Conservation (phyloP, 2,888 invertebrate genomes). For the Nesidiocoris tenuis region DNA sequence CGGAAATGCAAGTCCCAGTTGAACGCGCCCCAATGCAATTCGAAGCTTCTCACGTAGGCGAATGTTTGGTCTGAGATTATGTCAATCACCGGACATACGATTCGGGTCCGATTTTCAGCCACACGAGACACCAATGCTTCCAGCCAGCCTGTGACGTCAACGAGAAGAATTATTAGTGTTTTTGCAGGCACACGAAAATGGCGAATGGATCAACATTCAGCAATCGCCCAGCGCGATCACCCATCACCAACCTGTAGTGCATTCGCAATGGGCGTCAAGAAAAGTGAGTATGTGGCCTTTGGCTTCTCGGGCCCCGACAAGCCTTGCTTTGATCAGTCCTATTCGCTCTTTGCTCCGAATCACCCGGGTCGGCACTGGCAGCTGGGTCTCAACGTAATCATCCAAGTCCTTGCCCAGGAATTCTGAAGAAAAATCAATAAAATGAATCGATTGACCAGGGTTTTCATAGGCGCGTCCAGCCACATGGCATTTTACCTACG, state of each 20-base stretch:
- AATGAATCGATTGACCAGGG: no score
- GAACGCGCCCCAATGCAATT: conserved; percentile 96
- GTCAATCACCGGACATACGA: conserved; percentile 84
- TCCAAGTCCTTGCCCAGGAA: conserved; percentile 67
- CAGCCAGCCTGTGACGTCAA: conserved; percentile 73
- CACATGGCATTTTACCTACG: no score
- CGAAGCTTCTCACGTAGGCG: conserved; percentile 90
- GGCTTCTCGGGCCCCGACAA: conserved; percentile 73
- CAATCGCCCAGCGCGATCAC: no score
- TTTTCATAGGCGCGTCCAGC: no score
- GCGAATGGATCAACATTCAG: no score
- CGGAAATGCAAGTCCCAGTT: conserved; percentile 96
- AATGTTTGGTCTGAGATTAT: conserved; percentile 95
- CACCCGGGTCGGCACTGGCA: conserved; percentile 65
- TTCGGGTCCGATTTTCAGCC: conserved; percentile 63
- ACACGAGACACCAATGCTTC: conserved; percentile 71
- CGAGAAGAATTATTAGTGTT: no score
- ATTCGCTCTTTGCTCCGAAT: conserved; percentile 67
- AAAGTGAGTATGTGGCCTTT: conserved; percentile 80
- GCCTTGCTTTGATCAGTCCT: conserved; percentile 78
- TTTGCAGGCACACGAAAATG: background rate
- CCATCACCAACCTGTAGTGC: conserved; percentile 73
- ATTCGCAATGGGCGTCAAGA: conserved; percentile 92
- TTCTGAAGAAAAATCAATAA: conserved; percentile 56
- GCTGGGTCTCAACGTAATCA: conserved; percentile 61